These are phyloP conservation scores for Podarcis raffonei DNA, from an alignment of 2,113 vertebrate genomes.

Conservation along the genomic window DNA sequence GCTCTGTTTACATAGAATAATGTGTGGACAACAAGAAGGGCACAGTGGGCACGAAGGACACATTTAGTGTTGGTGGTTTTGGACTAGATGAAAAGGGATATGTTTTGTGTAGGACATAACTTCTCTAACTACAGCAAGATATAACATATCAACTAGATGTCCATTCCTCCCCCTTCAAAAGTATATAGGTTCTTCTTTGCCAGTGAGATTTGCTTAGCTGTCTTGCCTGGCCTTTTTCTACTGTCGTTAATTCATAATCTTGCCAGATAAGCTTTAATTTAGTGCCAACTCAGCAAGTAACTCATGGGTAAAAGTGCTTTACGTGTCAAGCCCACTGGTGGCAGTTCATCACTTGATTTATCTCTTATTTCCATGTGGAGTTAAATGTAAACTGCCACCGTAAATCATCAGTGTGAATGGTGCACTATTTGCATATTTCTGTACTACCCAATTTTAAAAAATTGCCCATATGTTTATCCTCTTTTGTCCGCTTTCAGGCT, in stretches of 20 bases:
- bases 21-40: not conserved
- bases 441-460: constrained; percentile 22
- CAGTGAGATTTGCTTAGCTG: constrained; percentile 17
- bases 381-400: constrained; percentile 51
- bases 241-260: constrained; percentile 47
- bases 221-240: constrained; percentile 31
- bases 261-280: constrained; percentile 35
- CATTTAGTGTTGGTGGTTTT: not conserved
- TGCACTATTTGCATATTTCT: constrained; percentile 37
- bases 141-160: constrained; percentile 1
- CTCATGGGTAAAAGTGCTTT: constrained; percentile 52
- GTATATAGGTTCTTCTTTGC: not conserved
- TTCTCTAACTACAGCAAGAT: not conserved
- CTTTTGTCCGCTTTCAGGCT: not conserved
- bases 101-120: not conserved
- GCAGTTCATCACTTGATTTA: constrained; percentile 66
- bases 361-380: constrained; percentile 66
- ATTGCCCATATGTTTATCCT: not conserved
- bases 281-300: constrained; percentile 52
- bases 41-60: not conserved
- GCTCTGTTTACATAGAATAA: not conserved
- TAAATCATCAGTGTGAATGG: constrained; percentile 63
- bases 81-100: no score
- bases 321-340: constrained; percentile 8
- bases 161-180: constrained; percentile 13